Evolutionary conservation across 2,797 vertebrate genomes (phyloP).

Genomic region (Erpetoichthys calabaricus): DNA sequence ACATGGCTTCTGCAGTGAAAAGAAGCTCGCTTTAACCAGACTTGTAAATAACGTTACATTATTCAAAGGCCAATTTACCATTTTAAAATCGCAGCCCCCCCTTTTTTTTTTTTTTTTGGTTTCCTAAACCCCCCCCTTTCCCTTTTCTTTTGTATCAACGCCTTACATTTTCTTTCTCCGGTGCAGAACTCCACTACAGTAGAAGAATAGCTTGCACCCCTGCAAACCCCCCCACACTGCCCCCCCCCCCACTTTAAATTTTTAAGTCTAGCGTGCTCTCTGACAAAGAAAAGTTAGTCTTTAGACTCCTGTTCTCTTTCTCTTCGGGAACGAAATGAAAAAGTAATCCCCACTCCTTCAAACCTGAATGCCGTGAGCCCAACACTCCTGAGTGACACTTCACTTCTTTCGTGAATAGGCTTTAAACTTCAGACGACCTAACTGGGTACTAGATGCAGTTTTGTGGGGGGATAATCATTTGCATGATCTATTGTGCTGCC

Average conservation of each 20-base stretch:
- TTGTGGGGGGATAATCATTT: constrained; percentile 47
- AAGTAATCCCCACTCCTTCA: constrained; percentile 30
- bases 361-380: constrained; percentile 37
- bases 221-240: constrained; percentile 10
- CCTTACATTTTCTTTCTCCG: too few species aligned
- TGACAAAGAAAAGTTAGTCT: constrained; percentile 42
- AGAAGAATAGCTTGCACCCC: constrained; percentile 15
- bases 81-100: too few species aligned
- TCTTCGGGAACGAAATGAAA: constrained; percentile 18
- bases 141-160: too few species aligned
- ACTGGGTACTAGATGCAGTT: constrained; percentile 33
- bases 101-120: too few species aligned
- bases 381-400: constrained; percentile 53
- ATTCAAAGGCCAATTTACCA: too few species aligned
- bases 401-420: constrained; percentile 42
- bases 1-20: too few species aligned
- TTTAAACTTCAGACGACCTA: constrained; percentile 54
- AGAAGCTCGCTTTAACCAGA: too few species aligned
- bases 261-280: constrained; percentile 26
- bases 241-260: constrained; percentile 23
- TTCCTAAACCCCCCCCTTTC: too few species aligned
- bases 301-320: constrained; percentile 29
- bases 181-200: constrained; percentile 8
- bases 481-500: constrained; percentile 64
- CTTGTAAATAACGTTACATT: too few species aligned